Percentiles rank a stretch among this genome's conserved stretches.
phyloP scores from a whole-genome alignment of 2,113 vertebrate species.

The Pachyramphus minor region DNA sequence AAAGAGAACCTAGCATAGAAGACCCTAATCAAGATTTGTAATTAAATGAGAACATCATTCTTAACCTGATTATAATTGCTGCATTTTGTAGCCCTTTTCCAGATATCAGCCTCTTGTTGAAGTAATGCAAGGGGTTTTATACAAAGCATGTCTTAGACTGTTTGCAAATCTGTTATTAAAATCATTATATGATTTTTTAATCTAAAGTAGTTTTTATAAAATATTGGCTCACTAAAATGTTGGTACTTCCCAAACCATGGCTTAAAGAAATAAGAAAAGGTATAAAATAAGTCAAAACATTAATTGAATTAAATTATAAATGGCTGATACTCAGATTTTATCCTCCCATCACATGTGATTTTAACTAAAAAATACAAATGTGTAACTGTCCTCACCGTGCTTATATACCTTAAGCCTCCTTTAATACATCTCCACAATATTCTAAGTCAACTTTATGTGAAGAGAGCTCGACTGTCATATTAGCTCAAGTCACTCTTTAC shows the following conservation, averaged over 20 bases:
- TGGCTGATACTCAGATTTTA: neutral
- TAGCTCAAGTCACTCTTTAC: constrained; percentile 23
- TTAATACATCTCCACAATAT: neutral
- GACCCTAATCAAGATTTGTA: constrained; percentile 75
- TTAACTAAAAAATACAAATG: neutral
- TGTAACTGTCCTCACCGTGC: neutral
- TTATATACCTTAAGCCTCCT: neutral
- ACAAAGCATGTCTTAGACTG: constrained; percentile 18
- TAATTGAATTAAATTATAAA: neutral
- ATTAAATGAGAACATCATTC: constrained; percentile 75
- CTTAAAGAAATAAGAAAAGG: neutral
- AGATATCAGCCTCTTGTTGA: constrained; percentile 59
- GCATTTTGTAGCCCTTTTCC: constrained; percentile 64
- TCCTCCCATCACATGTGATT: neutral
- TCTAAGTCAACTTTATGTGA: neutral
- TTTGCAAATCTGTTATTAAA: constrained; percentile 52
- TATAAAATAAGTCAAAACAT: neutral
- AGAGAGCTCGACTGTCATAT: neutral
- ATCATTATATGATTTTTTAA: neutral
- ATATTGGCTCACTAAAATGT: neutral
- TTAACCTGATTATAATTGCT: constrained; percentile 77
- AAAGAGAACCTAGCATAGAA: constrained; percentile 65
- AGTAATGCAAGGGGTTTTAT: constrained; percentile 41
- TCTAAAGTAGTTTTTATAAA: neutral
- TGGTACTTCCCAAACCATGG: neutral